Percentiles rank a stretch among this genome's conserved stretches.
Conservation (phyloP, 2,113 vertebrate genomes). For the Eudyptes chrysolophus region DNA sequence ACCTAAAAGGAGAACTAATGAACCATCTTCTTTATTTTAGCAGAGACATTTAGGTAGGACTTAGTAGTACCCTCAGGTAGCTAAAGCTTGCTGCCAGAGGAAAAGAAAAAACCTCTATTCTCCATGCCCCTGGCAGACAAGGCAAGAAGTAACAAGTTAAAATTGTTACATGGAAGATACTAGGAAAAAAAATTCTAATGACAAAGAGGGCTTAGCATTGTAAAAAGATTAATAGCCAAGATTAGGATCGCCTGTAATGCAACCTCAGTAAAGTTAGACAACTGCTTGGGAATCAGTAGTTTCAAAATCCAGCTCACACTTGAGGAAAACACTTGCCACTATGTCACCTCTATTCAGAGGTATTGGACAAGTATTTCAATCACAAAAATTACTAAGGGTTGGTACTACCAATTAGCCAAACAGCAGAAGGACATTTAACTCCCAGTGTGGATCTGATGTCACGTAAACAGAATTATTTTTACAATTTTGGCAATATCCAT, state of each 20-base stretch:
- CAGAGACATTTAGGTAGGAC: background rate
- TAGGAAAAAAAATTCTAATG: background rate
- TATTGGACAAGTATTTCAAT: background rate
- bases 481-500: background rate
- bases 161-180: background rate
- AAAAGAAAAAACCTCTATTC: background rate
- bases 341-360: background rate
- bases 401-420: background rate
- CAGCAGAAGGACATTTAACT: background rate
- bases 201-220: background rate
- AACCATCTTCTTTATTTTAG: background rate
- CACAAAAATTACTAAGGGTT: background rate
- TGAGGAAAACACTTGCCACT: background rate
- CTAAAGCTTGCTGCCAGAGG: background rate
- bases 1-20: background rate
- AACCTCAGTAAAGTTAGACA: background rate
- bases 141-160: background rate
- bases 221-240: background rate
- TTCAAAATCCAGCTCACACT: background rate
- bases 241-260: background rate
- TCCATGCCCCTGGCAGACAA: background rate
- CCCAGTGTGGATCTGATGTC: background rate
- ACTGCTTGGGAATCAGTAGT: background rate
- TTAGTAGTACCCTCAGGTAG: background rate
- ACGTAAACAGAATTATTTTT: background rate